A percentile compares a stretch with the other conserved stretches of the same genome.
Evolutionary conservation across 2,888 invertebrate species (phyloP).

Genomic region (Harmothoe impar): DNA sequence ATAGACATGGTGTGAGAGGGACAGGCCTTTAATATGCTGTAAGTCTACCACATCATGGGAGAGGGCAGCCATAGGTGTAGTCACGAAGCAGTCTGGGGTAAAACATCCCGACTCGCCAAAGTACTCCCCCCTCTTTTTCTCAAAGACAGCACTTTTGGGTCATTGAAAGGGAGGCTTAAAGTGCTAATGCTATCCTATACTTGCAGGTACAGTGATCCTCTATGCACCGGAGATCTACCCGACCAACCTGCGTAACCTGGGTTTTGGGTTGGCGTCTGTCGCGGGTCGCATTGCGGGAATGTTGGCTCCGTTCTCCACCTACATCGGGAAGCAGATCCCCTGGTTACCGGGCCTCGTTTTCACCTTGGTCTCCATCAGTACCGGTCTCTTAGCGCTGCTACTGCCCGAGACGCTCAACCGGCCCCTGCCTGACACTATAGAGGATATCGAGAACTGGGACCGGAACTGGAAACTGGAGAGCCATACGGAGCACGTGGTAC

Average conservation of each 20-base stretch:
- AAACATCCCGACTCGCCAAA: too few species aligned
- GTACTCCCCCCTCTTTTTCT: too few species aligned
- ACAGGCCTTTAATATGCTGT: too few species aligned
- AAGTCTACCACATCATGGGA: too few species aligned
- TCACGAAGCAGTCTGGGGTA: too few species aligned
- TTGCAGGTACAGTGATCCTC: slow-evolving; percentile 74
- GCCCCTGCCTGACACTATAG: slow-evolving; percentile 73
- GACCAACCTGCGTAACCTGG: slow-evolving; percentile 78
- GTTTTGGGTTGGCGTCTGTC: slow-evolving; percentile 78
- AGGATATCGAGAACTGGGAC: slow-evolving; percentile 66
- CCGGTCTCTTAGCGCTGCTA: slow-evolving; percentile 68
- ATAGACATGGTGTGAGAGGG: too few species aligned
- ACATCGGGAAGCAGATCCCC: slow-evolving; percentile 69
- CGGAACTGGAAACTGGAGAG: too few species aligned
- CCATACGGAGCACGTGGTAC: too few species aligned
- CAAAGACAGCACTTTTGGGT: too few species aligned
- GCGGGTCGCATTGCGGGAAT: slow-evolving; percentile 80
- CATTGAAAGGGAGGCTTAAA: too few species aligned
- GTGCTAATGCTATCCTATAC: too few species aligned
- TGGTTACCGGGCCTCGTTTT: slow-evolving; percentile 70
- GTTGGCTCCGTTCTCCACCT: slow-evolving; percentile 79
- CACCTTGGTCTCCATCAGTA: slow-evolving; percentile 67
- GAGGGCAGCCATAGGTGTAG: too few species aligned
- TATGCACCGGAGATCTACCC: slow-evolving; percentile 81
- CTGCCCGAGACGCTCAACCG: slow-evolving; percentile 73